Evolutionary conservation across 2,888 invertebrate species (phyloP).

Genomic region (Coecobrya sp.): DNA sequence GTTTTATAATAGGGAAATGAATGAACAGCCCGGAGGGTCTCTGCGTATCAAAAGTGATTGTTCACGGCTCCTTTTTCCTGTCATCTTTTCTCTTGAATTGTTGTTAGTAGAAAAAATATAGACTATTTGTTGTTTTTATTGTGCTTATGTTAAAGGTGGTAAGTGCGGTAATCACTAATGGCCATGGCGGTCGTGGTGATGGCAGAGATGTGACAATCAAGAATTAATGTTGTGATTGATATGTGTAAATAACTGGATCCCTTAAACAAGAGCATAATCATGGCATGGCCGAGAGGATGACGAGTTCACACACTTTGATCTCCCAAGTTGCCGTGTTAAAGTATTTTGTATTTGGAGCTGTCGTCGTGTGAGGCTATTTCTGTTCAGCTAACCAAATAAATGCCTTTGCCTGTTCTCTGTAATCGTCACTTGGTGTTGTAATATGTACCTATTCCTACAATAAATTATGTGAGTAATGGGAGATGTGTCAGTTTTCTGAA

Average conservation of each 20-base stretch:
- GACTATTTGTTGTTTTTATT: constrained; percentile 29
- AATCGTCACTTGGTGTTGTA: background rate
- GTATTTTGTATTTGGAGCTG: background rate
- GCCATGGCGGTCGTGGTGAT: background rate
- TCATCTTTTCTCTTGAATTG: constrained; percentile 28
- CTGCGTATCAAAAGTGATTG: constrained; percentile 36
- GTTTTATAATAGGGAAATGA: constrained; percentile 3
- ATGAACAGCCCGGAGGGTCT: constrained; percentile 30
- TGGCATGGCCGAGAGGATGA: background rate
- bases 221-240: constrained; percentile 16
- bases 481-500: constrained; percentile 34
- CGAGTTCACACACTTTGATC: background rate
- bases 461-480: constrained; percentile 48
- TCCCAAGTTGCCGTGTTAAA: constrained; percentile 20
- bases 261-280: background rate
- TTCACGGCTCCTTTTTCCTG: constrained; percentile 22
- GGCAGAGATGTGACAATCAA: constrained; percentile 12
- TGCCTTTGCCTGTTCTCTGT: too few relatives aligned
- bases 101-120: background rate
- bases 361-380: constrained; percentile 46
- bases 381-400: too few relatives aligned
- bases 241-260: constrained; percentile 16
- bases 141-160: constrained; percentile 16
- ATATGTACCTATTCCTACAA: background rate
- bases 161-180: constrained; percentile 10